Conservation (phyloP, 2,888 invertebrate genomes). For the Blera fallax region DNA sequence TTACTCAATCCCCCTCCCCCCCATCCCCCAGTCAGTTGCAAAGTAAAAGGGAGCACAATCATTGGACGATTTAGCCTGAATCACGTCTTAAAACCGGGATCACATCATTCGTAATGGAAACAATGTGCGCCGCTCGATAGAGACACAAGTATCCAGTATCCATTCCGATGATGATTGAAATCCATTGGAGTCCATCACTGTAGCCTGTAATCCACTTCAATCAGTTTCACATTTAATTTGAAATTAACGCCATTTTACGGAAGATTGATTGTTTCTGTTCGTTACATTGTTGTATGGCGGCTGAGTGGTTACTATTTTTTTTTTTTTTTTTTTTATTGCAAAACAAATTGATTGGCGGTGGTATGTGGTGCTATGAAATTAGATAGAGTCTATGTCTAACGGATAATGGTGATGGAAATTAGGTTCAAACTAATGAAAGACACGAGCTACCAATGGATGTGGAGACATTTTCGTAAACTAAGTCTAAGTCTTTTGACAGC, state of each 20-base stretch:
- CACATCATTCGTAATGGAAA: neutral
- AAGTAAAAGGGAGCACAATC: slow-evolving; percentile 36
- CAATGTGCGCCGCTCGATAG: too few species aligned
- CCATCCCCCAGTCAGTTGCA: neutral
- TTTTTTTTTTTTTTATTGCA: too few species aligned
- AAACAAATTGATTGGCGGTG: slow-evolving; percentile 50
- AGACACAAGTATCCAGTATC: neutral
- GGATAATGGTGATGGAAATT: neutral
- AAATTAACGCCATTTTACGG: slow-evolving; percentile 34
- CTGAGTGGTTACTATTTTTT: slow-evolving; percentile 6
- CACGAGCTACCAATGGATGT: neutral
- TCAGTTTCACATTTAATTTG: slow-evolving; percentile 24
- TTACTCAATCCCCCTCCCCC: slow-evolving; percentile 25
- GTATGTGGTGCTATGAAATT: neutral
- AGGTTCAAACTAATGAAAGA: neutral
- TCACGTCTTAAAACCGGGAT: neutral
- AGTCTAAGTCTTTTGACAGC: neutral
- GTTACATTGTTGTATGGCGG: slow-evolving; percentile 46
- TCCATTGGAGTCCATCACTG: neutral
- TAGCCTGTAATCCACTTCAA: neutral
- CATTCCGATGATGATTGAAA: slow-evolving; percentile 3
- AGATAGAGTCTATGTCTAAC: neutral
- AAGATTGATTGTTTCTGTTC: slow-evolving; percentile 35
- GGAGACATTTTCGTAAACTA: too few species aligned
- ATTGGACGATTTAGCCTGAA: slow-evolving; percentile 4